A percentile compares a stretch with the other conserved stretches of the same genome.
Evolutionary conservation across 2,113 vertebrate species (phyloP).

Genomic region (Boleophthalmus pectinirostris): DNA sequence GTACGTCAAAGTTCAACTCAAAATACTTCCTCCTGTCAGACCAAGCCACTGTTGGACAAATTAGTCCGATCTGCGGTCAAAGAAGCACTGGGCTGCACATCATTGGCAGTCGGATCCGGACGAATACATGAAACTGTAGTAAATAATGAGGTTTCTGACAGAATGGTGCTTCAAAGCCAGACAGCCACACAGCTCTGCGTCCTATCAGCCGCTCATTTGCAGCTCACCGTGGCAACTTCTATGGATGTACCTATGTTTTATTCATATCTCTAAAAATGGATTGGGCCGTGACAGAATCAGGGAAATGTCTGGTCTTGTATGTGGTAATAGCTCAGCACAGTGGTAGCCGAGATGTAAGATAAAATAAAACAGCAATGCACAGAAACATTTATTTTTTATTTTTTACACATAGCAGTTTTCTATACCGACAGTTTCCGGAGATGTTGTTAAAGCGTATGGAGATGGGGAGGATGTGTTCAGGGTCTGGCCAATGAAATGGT

Average conservation of each 20-base stretch:
- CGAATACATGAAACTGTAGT: background rate
- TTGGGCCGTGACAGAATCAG: conserved; percentile 73
- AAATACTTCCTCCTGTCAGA: background rate
- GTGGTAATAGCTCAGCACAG: conserved; percentile 41
- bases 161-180: conserved; percentile 35
- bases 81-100: background rate
- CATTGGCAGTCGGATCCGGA: background rate
- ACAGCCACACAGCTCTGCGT: conserved; percentile 32
- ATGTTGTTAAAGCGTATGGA: conserved; percentile 7
- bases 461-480: conserved; percentile 19
- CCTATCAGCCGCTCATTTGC: conserved; percentile 50
- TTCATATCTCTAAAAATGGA: conserved; percentile 75
- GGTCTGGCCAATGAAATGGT: conserved; percentile 30
- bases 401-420: conserved; percentile 26
- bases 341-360: background rate
- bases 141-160: conserved; percentile 35
- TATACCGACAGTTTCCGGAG: conserved; percentile 20
- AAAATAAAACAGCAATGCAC: conserved; percentile 9
- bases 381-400: conserved; percentile 13
- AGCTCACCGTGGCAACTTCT: conserved; percentile 41
- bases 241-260: conserved; percentile 74
- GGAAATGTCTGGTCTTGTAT: conserved; percentile 54
- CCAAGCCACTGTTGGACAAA: conserved; percentile 7
- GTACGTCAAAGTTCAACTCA: background rate
- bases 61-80: conserved; percentile 13